Percentiles rank a stretch among this genome's conserved stretches.
Conservation (phyloP, 2,797 vertebrate species). For the Lycodopsis pacificus region DNA sequence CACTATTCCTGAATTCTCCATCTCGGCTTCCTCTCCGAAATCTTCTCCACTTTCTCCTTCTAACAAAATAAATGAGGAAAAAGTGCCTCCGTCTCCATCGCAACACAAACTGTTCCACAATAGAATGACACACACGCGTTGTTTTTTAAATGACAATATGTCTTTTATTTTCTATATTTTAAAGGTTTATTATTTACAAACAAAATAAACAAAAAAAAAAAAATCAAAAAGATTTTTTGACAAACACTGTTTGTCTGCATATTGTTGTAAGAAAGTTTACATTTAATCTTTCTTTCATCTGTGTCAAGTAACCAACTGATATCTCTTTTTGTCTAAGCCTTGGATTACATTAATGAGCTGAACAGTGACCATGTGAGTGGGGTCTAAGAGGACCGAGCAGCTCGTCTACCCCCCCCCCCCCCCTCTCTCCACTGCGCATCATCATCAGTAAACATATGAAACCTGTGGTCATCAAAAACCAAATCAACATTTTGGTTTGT, state of each 20-base stretch:
- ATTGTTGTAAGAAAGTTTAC: constrained; percentile 90
- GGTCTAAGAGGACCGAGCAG: constrained; percentile 63
- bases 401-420: constrained; percentile 28
- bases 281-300: constrained; percentile 83
- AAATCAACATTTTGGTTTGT: constrained; percentile 71
- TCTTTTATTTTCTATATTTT: constrained; percentile 90
- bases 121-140: constrained; percentile 68
- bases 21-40: constrained; percentile 19
- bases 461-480: constrained; percentile 76
- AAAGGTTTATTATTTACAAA: constrained; percentile 92
- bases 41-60: constrained; percentile 18
- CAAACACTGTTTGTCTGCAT: constrained; percentile 91
- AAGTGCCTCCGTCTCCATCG: neutral
- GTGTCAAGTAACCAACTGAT: constrained; percentile 83
- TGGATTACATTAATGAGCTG: constrained; percentile 82
- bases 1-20: constrained; percentile 22
- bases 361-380: constrained; percentile 78
- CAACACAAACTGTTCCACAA: constrained; percentile 24
- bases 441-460: constrained; percentile 83
- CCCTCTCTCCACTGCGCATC: constrained; percentile 56
- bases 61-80: constrained; percentile 28
- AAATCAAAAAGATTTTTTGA: constrained; percentile 84
- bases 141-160: constrained; percentile 86
- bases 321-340: constrained; percentile 76
- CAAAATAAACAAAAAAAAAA: constrained; percentile 82